Evolutionary conservation across 2,113 vertebrate genomes (phyloP).

Genomic region (Seriola dumerili): DNA sequence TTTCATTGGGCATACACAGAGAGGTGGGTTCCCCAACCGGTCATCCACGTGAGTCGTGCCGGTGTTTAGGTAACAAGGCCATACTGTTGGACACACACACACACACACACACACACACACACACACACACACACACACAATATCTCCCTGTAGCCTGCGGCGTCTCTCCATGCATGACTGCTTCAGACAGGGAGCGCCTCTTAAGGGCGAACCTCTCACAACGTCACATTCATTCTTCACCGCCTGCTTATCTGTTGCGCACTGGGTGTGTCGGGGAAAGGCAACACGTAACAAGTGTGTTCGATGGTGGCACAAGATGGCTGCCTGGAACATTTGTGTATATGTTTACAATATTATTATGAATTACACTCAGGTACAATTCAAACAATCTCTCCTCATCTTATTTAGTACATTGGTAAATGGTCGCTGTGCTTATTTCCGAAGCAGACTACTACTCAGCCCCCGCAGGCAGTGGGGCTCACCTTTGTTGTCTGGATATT

Average conservation of each 20-base stretch:
- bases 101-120: slow-evolving; percentile 18
- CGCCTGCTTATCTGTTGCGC: slow-evolving; percentile 16
- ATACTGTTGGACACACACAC: slow-evolving; percentile 66
- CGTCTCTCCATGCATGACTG: slow-evolving; percentile 63
- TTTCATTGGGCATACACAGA: slow-evolving; percentile 41
- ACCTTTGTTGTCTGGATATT: slow-evolving; percentile 62
- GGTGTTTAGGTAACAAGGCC: slow-evolving; percentile 73
- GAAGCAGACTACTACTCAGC: slow-evolving; percentile 24
- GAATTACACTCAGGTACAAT: neutral
- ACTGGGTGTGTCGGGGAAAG: slow-evolving; percentile 14
- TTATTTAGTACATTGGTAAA: neutral
- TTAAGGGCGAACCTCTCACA: slow-evolving; percentile 63
- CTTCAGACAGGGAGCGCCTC: slow-evolving; percentile 51
- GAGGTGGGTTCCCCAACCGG: slow-evolving; percentile 33
- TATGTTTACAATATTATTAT: neutral
- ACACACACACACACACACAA: slow-evolving; percentile 43
- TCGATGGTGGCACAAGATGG: slow-evolving; percentile 14
- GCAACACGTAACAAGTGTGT: slow-evolving; percentile 5
- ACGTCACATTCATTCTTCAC: slow-evolving; percentile 22
- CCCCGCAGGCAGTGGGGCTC: slow-evolving; percentile 35
- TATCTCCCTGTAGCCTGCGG: slow-evolving; percentile 65
- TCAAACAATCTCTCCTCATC: neutral
- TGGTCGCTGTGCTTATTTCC: slow-evolving; percentile 37
- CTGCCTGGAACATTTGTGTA: neutral
- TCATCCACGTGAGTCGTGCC: slow-evolving; percentile 50